phyloP scores from a whole-genome alignment of 2,797 vertebrate species.

The Acomys russatus region DNA sequence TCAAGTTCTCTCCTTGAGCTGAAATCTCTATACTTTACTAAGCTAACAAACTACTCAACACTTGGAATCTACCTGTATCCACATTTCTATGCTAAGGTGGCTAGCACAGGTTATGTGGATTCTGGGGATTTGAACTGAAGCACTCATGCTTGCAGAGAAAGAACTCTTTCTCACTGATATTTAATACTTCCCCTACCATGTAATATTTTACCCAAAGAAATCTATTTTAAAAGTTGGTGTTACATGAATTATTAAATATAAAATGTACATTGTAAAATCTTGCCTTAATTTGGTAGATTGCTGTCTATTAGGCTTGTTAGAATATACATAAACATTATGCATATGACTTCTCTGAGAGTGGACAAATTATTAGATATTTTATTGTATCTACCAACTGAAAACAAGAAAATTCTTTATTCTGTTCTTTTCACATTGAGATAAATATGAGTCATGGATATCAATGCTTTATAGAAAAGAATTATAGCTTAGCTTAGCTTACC shows the following conservation, averaged over 20 bases:
- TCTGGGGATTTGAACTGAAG: neutral
- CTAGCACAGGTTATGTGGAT: neutral
- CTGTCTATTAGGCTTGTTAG: neutral
- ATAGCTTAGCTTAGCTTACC: slow-evolving; percentile 69
- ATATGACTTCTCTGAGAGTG: neutral
- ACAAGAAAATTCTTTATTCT: slow-evolving; percentile 20
- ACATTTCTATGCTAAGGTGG: neutral
- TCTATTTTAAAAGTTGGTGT: neutral
- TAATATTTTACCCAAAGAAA: neutral
- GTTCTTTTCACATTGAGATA: slow-evolving; percentile 52
- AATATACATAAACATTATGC: neutral
- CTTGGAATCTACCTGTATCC: too few species aligned
- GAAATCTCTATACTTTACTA: neutral
- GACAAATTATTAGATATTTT: neutral
- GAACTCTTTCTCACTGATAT: neutral
- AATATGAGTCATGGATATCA: slow-evolving; percentile 37
- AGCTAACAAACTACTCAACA: neutral
- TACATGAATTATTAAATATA: slow-evolving; percentile 10
- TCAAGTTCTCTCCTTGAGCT: neutral
- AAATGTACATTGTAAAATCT: neutral
- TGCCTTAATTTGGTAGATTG: neutral
- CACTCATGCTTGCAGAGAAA: neutral
- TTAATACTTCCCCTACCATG: neutral
- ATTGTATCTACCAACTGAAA: neutral
- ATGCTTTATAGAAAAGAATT: slow-evolving; percentile 63